phyloP scores from a whole-genome alignment of 1,140 invertebrate genomes.

The Marisa cornuarietis region DNA sequence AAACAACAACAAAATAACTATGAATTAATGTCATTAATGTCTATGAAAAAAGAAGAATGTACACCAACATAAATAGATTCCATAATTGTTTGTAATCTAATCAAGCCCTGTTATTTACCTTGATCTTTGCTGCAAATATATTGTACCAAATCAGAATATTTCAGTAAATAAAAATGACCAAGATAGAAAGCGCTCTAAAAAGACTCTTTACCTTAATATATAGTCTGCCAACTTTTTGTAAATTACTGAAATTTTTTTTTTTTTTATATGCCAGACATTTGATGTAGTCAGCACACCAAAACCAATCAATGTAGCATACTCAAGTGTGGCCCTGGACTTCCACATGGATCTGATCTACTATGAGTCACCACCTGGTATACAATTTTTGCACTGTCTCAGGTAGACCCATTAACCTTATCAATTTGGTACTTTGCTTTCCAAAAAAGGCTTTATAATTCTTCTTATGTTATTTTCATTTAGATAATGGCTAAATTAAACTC shows the following conservation, averaged over 20 bases:
- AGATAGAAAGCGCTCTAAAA: neutral
- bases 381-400: constrained; percentile 60
- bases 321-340: constrained; percentile 45
- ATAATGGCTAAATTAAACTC: too few relatives aligned
- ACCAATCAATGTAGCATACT: constrained; percentile 63
- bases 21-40: too few relatives aligned
- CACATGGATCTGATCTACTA: constrained; percentile 64
- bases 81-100: too few relatives aligned
- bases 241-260: neutral
- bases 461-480: too few relatives aligned
- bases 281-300: constrained; percentile 41
- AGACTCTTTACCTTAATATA: neutral
- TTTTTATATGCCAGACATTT: constrained; percentile 35
- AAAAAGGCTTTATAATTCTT: too few relatives aligned
- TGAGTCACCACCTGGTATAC: constrained; percentile 62
- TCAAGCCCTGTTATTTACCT: neutral
- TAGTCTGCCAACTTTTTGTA: too few relatives aligned
- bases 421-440: too few relatives aligned
- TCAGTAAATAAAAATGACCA: neutral
- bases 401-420: constrained; percentile 14
- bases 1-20: too few relatives aligned
- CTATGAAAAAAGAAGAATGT: too few relatives aligned
- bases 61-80: too few relatives aligned
- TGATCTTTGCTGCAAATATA: neutral
- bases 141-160: neutral